Base-by-base conservation (phyloP, 2,888 invertebrate genomes). In the Gisinianus flammeolus region DNA sequence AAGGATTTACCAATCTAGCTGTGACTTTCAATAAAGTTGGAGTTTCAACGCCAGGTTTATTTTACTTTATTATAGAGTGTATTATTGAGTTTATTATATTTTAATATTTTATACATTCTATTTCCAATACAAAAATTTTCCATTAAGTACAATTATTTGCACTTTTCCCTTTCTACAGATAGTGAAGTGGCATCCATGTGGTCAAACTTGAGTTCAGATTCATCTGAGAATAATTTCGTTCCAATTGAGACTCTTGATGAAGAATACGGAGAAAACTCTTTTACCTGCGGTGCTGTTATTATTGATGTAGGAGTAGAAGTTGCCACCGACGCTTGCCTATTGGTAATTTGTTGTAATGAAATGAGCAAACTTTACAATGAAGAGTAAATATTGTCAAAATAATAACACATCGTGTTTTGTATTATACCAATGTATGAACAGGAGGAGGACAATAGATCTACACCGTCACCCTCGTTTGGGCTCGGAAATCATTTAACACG, bases 141-240 rank as follows among this genome's bases (percentile, higher is more conserved):
- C n/a, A n/a, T n/a, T n/a, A n/a, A n/a, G n/a, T n/a, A n/a, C n/a
- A n/a, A n/a, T n/a, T n/a, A n/a, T n/a, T n/a, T n/a, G n/a, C n/a
- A n/a, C n/a, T n/a, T n/a, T n/a, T n/a, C n/a, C n/a, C n/a, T n/a
- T n/a, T n/a, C n/a, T n/a, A n/a, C n/a, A n/a, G 85, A 85, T 64
- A 83, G 83, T 58, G 85, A 85, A 78, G 83, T 85, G 5, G 82
- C 80, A 2, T 85, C 85, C 80, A 31, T 84, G 83, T 84, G 83
- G 79, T 83, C 83, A 12, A 84, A 83, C 33, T 70, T 80, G n/a
- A 81, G 81, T 30, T 83, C 84, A 2, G 81, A 81, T 3, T 83
- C 83, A n/a, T 83, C 82, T 22, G 84, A 84, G 28, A 82, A 82
- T 31, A 82, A 81, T 64, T 85, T 84, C 71, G 79, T 83, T 54